Evolutionary conservation across 2,113 vertebrate species (phyloP).

Genomic region (Pluvianellus socialis): DNA sequence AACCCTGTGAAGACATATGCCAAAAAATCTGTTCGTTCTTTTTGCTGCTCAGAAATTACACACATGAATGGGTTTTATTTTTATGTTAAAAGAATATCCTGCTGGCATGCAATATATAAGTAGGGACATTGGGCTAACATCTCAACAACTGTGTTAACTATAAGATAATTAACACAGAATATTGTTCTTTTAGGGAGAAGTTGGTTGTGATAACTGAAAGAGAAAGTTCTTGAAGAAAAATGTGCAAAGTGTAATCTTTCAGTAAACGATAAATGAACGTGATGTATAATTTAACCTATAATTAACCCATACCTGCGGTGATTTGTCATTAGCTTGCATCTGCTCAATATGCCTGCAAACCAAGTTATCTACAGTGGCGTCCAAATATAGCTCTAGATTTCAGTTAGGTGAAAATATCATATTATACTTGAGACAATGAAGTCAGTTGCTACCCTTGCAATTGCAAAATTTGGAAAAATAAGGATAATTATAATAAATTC

Average conservation of each 20-base stretch:
- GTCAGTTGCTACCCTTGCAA: background rate
- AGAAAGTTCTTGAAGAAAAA: background rate
- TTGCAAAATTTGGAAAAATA: background rate
- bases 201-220: background rate
- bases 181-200: background rate
- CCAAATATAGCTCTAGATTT: background rate
- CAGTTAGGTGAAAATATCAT: background rate
- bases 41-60: background rate
- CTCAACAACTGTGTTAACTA: background rate
- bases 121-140: background rate
- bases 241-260: background rate
- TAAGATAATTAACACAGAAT: background rate
- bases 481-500: background rate
- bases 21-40: background rate
- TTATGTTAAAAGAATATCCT: background rate
- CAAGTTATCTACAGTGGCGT: background rate
- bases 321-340: background rate
- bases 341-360: background rate
- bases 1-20: background rate
- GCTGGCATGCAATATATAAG: background rate
- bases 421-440: background rate
- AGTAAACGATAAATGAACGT: background rate
- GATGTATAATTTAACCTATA: background rate
- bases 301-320: background rate
- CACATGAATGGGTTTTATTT: background rate